These are phyloP conservation scores for Cheilosia scutellata DNA, from an alignment of 2,888 invertebrate genomes.

Conservation along the genomic window DNA sequence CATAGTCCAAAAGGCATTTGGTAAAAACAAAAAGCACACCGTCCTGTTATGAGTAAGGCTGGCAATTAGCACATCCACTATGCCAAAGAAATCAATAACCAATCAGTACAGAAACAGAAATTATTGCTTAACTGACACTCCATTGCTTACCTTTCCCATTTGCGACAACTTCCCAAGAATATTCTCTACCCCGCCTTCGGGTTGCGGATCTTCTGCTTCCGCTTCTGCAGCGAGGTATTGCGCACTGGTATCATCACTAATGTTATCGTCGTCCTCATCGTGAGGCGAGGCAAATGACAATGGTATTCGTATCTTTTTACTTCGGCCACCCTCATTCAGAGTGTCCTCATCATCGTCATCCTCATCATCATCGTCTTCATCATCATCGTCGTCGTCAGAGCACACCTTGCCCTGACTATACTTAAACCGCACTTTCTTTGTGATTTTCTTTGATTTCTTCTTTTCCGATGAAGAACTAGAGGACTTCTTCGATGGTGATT, in stretches of 20 bases:
- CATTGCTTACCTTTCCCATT: conserved; percentile 78
- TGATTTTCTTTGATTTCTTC: conserved; percentile 65
- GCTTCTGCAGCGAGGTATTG: conserved; percentile 40
- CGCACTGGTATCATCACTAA: conserved; percentile 73
- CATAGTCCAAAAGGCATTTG: too few relatives aligned
- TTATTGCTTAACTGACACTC: neutral
- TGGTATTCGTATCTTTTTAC: conserved; percentile 76
- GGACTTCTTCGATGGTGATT: conserved; percentile 66
- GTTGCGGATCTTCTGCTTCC: conserved; percentile 74
- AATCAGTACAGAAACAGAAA: neutral
- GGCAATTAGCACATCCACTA: conserved; percentile 21
- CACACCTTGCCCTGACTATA: conserved; percentile 56
- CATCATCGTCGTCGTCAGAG: conserved; percentile 76
- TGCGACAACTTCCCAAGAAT: conserved; percentile 80
- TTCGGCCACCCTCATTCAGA: conserved; percentile 77
- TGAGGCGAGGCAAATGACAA: conserved; percentile 80
- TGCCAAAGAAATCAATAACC: neutral
- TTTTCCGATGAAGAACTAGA: conserved; percentile 56
- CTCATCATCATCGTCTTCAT: conserved; percentile 65
- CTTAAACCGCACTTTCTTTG: conserved; percentile 67
- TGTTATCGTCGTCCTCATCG: conserved; percentile 78
- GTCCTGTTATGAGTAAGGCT: too few relatives aligned
- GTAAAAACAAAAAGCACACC: too few relatives aligned
- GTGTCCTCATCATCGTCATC: conserved; percentile 77
- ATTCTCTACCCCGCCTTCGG: conserved; percentile 81